These are phyloP conservation scores for Rhinopithecus roxellana DNA, from an alignment of 2,113 vertebrate species.

Conservation along the genomic window DNA sequence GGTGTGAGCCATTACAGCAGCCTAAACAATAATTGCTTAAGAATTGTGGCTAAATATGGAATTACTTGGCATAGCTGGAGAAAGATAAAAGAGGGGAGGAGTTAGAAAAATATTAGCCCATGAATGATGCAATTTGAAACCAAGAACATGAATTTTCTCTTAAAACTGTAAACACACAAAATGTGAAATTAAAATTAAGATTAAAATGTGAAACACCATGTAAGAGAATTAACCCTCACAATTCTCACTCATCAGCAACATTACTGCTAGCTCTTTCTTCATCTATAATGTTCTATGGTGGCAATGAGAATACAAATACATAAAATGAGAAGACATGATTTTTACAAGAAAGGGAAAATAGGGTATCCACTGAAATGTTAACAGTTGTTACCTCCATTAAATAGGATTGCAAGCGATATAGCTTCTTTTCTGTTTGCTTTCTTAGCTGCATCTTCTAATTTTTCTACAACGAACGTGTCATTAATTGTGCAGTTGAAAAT, in stretches of 20 bases:
- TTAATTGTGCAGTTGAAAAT: slow-evolving; percentile 29
- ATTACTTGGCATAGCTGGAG: background rate
- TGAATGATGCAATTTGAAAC: background rate
- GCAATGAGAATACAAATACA: background rate
- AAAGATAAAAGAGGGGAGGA: background rate
- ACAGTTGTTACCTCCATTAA: background rate
- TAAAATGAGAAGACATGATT: background rate
- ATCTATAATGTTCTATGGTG: background rate
- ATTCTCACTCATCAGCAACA: background rate
- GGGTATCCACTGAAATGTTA: too few relatives aligned
- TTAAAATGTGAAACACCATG: background rate
- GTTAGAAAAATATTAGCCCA: background rate
- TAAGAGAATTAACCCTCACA: background rate
- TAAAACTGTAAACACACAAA: background rate
- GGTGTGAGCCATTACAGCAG: too few relatives aligned
- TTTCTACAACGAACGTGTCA: slow-evolving; percentile 1
- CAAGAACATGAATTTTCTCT: background rate
- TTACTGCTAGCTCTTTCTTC: background rate
- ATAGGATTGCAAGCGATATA: background rate
- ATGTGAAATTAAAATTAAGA: background rate
- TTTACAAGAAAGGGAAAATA: background rate
- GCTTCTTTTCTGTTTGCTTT: background rate
- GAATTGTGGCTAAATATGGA: background rate
- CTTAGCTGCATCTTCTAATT: background rate
- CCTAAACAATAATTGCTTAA: background rate